Evolutionary conservation across 2,888 invertebrate genomes (phyloP).

Genomic region (Nomada fucata): DNA sequence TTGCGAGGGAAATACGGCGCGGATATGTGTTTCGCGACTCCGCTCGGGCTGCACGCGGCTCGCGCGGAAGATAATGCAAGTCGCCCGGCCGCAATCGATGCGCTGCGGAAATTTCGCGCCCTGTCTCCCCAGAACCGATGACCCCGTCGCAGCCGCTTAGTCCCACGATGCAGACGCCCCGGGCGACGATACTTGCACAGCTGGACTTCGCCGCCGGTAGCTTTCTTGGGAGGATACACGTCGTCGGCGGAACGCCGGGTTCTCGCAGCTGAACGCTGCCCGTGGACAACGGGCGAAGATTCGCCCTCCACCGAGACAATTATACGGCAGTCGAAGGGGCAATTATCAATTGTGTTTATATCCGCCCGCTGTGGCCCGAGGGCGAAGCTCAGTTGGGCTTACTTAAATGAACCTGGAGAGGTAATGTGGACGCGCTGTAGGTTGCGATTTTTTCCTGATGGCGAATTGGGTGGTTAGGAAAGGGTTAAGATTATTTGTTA

Average conservation of each 20-base stretch:
- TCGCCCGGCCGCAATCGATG: conserved; percentile 76
- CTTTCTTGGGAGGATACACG: conserved; percentile 27
- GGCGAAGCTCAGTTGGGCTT: not conserved
- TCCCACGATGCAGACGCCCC: conserved; percentile 1
- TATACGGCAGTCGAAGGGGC: not conserved
- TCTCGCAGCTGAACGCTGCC: conserved; percentile 15
- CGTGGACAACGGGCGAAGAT: not conserved
- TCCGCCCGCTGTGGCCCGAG: too few relatives aligned
- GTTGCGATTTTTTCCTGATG: too few relatives aligned
- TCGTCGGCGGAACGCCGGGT: conserved; percentile 7
- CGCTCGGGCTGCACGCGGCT: conserved; percentile 15
- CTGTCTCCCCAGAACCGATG: conserved; percentile 43
- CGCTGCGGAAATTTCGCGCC: conserved; percentile 73
- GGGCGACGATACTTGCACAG: conserved; percentile 17
- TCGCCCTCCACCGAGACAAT: conserved; percentile 17
- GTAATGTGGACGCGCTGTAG: too few relatives aligned
- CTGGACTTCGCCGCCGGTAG: conserved; percentile 22
- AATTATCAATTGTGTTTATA: conserved; percentile 16
- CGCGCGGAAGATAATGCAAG: conserved; percentile 72
- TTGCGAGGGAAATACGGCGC: conserved; percentile 77
- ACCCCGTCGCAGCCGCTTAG: not conserved
- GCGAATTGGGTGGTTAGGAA: too few relatives aligned
- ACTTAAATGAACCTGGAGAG: not conserved
- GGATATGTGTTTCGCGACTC: conserved; percentile 75
- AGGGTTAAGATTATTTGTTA: too few relatives aligned